phyloP scores from a whole-genome alignment of 1,140 invertebrate genomes.

The Brachionus angularis region DNA sequence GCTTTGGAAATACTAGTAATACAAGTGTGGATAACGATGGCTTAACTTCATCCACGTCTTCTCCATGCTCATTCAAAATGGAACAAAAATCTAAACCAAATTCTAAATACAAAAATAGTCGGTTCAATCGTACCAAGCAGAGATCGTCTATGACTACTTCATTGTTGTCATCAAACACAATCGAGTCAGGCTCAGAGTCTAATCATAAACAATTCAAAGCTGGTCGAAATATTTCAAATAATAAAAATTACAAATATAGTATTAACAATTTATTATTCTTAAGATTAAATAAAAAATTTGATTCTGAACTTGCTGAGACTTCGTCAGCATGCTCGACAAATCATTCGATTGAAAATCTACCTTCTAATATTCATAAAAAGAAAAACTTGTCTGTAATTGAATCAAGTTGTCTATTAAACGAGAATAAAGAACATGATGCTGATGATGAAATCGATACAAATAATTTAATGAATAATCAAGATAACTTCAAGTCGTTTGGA shows the following conservation, averaged over 20 bases:
- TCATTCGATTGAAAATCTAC: neutral
- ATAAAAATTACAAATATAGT: slow-evolving; percentile 34
- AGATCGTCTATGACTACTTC: slow-evolving; percentile 39
- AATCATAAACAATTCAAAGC: too few relatives aligned
- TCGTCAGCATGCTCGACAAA: slow-evolving; percentile 11
- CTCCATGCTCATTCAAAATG: slow-evolving; percentile 20
- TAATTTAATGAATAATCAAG: too few relatives aligned
- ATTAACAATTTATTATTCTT: slow-evolving; percentile 37
- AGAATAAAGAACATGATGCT: slow-evolving; percentile 8
- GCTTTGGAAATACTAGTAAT: slow-evolving; percentile 30
- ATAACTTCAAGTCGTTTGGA: neutral
- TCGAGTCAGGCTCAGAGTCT: neutral
- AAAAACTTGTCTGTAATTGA: neutral
- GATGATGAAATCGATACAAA: neutral
- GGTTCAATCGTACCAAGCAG: slow-evolving; percentile 34
- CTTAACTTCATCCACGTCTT: slow-evolving; percentile 15
- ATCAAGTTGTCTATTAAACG: slow-evolving; percentile 14
- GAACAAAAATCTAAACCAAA: neutral
- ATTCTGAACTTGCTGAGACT: slow-evolving; percentile 6
- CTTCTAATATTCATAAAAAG: neutral
- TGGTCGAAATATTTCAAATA: too few relatives aligned
- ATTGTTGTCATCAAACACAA: slow-evolving; percentile 12
- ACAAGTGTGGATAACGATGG: slow-evolving; percentile 31
- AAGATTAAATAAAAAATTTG: slow-evolving; percentile 5
- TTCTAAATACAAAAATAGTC: neutral